Evolutionary conservation across 2,113 vertebrate species (phyloP).

Genomic region (Raja brachyura): DNA sequence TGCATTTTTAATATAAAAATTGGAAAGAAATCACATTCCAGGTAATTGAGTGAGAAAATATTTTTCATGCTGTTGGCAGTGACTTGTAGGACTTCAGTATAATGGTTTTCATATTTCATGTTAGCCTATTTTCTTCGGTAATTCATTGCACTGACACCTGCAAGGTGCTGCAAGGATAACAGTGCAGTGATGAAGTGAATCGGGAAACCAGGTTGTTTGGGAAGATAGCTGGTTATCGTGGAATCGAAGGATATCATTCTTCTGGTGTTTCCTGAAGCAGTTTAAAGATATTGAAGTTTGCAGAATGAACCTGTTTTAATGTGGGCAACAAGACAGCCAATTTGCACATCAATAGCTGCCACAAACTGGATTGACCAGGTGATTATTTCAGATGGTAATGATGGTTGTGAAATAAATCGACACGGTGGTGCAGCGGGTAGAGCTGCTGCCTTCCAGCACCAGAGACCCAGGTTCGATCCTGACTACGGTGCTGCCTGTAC

Average conservation of each 20-base stretch:
- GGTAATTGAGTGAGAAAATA: neutral
- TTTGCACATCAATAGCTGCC: neutral
- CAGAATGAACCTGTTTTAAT: neutral
- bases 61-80: neutral
- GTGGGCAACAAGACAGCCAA: neutral
- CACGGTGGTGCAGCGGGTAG: too few species aligned
- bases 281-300: neutral
- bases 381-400: neutral
- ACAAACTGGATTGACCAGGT: neutral
- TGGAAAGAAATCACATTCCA: neutral
- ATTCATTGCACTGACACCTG: neutral
- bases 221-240: neutral
- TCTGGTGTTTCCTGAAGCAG: neutral
- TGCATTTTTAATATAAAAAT: conserved; percentile 26
- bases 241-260: neutral
- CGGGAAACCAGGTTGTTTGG: neutral
- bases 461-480: too few species aligned
- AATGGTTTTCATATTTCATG: neutral
- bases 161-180: neutral
- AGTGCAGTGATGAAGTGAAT: neutral
- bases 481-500: too few species aligned
- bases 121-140: neutral
- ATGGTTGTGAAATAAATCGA: neutral
- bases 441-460: too few species aligned
- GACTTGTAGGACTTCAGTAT: neutral